A percentile compares a stretch with the other conserved stretches of the same genome.
These are phyloP conservation scores for Hemaris fuciformis DNA, from an alignment of 2,888 invertebrate species.

Conservation along the genomic window DNA sequence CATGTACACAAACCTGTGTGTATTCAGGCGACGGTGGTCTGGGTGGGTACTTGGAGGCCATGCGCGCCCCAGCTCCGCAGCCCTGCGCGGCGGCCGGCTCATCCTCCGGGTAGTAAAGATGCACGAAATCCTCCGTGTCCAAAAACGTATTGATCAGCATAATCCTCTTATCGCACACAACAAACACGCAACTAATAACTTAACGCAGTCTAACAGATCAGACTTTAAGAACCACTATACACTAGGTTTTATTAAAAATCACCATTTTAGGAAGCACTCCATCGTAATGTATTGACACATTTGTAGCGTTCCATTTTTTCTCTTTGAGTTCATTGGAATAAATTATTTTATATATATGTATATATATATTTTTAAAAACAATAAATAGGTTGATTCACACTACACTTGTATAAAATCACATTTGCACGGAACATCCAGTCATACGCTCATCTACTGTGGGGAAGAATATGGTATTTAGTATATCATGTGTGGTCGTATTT, in stretches of 20 bases:
- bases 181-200: slow-evolving; percentile 65
- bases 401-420: slow-evolving; percentile 73
- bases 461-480: slow-evolving; percentile 24
- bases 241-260: slow-evolving; percentile 54
- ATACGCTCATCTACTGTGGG: slow-evolving; percentile 54
- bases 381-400: slow-evolving; percentile 62
- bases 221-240: slow-evolving; percentile 60
- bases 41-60: slow-evolving; percentile 72
- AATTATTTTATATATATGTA: slow-evolving; percentile 33
- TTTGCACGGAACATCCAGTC: slow-evolving; percentile 53
- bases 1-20: slow-evolving; percentile 57
- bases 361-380: too few relatives aligned
- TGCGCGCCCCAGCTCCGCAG: slow-evolving; percentile 72
- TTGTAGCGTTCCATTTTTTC: slow-evolving; percentile 67
- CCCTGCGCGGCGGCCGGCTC: slow-evolving; percentile 67
- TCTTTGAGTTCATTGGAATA: slow-evolving; percentile 38
- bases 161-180: slow-evolving; percentile 54
- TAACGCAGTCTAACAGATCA: slow-evolving; percentile 66
- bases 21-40: slow-evolving; percentile 72
- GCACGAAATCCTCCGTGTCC: slow-evolving; percentile 81
- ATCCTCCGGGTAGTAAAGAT: slow-evolving; percentile 76
- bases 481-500: slow-evolving; percentile 19
- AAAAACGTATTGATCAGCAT: slow-evolving; percentile 79
- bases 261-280: slow-evolving; percentile 66
- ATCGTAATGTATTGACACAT: slow-evolving; percentile 53